These are phyloP conservation scores for Poecilus cupreus DNA, from an alignment of 2,888 invertebrate genomes.

Conservation along the genomic window DNA sequence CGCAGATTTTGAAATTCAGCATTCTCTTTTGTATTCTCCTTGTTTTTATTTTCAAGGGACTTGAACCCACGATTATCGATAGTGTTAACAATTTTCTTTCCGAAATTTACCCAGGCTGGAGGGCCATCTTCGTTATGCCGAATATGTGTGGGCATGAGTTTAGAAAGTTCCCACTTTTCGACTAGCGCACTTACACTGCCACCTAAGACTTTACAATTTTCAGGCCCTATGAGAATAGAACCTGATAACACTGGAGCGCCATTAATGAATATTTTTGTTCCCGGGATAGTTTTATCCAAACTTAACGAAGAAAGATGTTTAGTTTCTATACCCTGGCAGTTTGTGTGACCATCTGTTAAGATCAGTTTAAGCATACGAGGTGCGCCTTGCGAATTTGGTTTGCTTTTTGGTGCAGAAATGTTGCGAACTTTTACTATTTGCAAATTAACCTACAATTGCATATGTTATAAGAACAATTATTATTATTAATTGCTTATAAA, in stretches of 20 bases:
- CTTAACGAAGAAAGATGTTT: conserved; percentile 82
- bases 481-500: conserved; percentile 70
- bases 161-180: conserved; percentile 90
- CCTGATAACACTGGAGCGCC: conserved; percentile 78
- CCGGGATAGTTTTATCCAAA: conserved; percentile 88
- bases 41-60: conserved; percentile 78
- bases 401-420: conserved; percentile 91
- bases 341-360: conserved; percentile 88
- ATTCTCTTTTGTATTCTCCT: conserved; percentile 81
- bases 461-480: conserved; percentile 63
- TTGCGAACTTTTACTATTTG: conserved; percentile 93
- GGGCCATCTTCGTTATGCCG: conserved; percentile 84
- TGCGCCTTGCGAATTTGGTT: conserved; percentile 88
- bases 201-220: conserved; percentile 84
- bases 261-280: conserved; percentile 84
- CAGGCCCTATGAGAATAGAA: conserved; percentile 82
- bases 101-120: conserved; percentile 95
- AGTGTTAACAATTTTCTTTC: conserved; percentile 81
- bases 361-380: conserved; percentile 90
- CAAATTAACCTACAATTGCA: conserved; percentile 78
- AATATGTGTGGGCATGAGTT: conserved; percentile 64
- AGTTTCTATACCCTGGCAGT: conserved; percentile 86
- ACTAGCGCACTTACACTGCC: conserved; percentile 88
- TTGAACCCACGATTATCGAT: conserved; percentile 81
- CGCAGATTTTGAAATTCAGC: conserved; percentile 92